Conservation (phyloP, 1,140 invertebrate species). For the Lysiphlebus fabarum region DNA sequence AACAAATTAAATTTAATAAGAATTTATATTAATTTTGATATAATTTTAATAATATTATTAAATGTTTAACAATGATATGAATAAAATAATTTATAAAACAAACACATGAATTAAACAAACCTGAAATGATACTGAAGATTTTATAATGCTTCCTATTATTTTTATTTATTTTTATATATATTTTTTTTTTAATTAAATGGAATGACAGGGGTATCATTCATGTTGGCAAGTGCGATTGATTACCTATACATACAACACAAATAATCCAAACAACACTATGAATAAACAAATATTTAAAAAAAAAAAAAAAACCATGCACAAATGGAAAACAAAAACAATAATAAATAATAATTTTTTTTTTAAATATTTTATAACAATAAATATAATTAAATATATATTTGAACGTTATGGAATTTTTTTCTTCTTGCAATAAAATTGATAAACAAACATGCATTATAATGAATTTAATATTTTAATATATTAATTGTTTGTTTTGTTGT, state of each 20-base stretch:
- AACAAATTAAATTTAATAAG: slow-evolving; percentile 14
- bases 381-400: not conserved
- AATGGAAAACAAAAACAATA: not conserved
- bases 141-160: too few relatives aligned
- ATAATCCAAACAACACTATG: slow-evolving; percentile 48
- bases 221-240: slow-evolving; percentile 50
- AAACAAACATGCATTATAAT: not conserved
- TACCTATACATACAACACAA: slow-evolving; percentile 53
- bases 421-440: not conserved
- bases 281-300: slow-evolving; percentile 23
- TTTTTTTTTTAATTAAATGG: slow-evolving; percentile 33
- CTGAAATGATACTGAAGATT: slow-evolving; percentile 39
- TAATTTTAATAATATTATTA: not conserved
- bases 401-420: not conserved
- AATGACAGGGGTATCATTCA: slow-evolving; percentile 42
- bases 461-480: not conserved
- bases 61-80: too few relatives aligned
- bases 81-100: slow-evolving; percentile 26
- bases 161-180: too few relatives aligned
- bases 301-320: slow-evolving; percentile 16
- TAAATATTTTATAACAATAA: slow-evolving; percentile 3
- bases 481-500: slow-evolving; percentile 12
- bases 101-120: slow-evolving; percentile 46
- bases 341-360: slow-evolving; percentile 25
- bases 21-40: not conserved